Percentiles rank a stretch among this genome's conserved stretches.
These are phyloP conservation scores for Strix uralensis DNA, from an alignment of 2,113 vertebrate genomes.

Conservation along the genomic window DNA sequence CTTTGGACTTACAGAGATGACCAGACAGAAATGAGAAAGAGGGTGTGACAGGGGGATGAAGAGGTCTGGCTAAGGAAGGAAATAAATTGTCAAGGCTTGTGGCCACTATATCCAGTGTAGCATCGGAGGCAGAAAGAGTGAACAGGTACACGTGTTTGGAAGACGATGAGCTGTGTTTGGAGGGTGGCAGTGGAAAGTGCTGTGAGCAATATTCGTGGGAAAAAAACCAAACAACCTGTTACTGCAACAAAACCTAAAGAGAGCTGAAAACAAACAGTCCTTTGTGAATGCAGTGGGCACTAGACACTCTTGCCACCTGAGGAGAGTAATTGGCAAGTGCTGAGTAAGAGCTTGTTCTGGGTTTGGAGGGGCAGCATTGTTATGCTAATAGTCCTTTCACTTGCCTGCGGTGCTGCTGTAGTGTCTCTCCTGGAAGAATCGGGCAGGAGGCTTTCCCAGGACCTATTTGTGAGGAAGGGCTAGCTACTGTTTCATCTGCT, in stretches of 20 bases:
- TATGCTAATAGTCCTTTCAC: slow-evolving; percentile 62
- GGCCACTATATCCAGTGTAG: background rate
- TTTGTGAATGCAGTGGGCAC: background rate
- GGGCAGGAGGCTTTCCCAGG: slow-evolving; percentile 34
- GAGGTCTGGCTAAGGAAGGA: background rate
- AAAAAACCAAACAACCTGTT: slow-evolving; percentile 17
- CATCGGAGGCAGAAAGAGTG: background rate
- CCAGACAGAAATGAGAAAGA: background rate
- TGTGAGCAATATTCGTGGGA: background rate
- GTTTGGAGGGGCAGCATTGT: slow-evolving; percentile 56
- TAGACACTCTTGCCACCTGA: slow-evolving; percentile 51
- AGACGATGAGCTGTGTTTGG: slow-evolving; percentile 4
- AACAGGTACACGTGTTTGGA: background rate
- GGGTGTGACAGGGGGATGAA: background rate
- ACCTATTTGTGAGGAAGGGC: background rate
- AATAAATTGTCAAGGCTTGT: background rate
- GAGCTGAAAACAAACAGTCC: slow-evolving; percentile 45
- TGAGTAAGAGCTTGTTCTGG: slow-evolving; percentile 38
- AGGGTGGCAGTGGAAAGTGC: background rate
- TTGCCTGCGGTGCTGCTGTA: slow-evolving; percentile 2
- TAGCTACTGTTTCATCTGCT: background rate
- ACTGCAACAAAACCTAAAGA: slow-evolving; percentile 39
- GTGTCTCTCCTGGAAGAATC: background rate
- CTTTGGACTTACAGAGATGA: background rate
- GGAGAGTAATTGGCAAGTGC: slow-evolving; percentile 37